Evolutionary conservation across 2,888 invertebrate species (phyloP), one percentile per base, ranked within the genome.

Genomic region (Liopterus haemorrhoidalis): DNA sequence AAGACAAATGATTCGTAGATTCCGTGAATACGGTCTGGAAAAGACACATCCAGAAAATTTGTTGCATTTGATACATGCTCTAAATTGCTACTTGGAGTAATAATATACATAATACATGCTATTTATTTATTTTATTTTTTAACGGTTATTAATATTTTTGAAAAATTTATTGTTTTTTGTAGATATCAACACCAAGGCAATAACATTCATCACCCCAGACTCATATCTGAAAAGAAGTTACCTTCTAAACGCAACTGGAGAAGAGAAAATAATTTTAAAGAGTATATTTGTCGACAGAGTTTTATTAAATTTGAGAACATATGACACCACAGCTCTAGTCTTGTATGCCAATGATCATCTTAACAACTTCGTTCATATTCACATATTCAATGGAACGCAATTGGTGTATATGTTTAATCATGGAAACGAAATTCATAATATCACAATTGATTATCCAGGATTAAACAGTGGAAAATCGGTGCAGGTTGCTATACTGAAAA

Each of bases 291-390:
- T 76, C 8, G 80, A 88, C 63, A 82, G 85, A 57, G 79, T 94
- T 43, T 72, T 92, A n/a, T 78, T 94, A 63, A 94, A 92, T 67
- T 72, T 95, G 48, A 75, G 94, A 56, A 94, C 94, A 0, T 90
- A 90, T 62, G 87, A 87, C 57, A 74, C 77, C 25, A 79, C 85
- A 53, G 82, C 90, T 0, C 68, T 94, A 56, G 81, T 94, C 12
- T 70, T 94, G 5, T 94, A 94, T 61, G 89, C 91, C 21, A 90
- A 93, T 62, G 94, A 95, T 66, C 85, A 93, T 65, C 72, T 89
- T 47, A 93, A 93, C 63, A 95, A 95, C 67, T 94, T 94, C 65
- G 82, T 92, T 38, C 93, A 93, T 66, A 69, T 93, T 19, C 89
- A 87, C 66, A 81, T 92, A 49, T 79, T 83, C 52, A 82, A 82